Percentiles rank a stretch among this genome's conserved stretches.
Evolutionary conservation across 2,888 invertebrate genomes (phyloP).

Genomic region (Tetranychus piercei): DNA sequence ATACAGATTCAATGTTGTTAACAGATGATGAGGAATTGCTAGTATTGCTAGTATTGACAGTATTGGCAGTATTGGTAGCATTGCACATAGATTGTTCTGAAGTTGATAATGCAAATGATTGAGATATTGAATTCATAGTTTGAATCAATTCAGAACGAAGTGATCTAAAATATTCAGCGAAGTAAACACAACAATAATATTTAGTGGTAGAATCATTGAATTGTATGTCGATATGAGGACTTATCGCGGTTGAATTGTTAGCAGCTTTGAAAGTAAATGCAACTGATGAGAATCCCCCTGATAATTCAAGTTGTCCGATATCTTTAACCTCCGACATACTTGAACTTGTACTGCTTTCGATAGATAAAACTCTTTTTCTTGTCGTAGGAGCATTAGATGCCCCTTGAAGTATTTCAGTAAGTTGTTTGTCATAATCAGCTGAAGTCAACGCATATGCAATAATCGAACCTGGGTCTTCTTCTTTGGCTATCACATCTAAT

Average conservation of each 20-base stretch:
- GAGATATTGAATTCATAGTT: background rate
- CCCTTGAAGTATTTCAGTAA: conserved; percentile 36
- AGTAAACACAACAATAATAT: conserved; percentile 66
- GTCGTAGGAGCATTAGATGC: conserved; percentile 11
- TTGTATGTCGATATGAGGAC: conserved; percentile 36
- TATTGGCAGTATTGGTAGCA: background rate
- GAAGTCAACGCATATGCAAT: conserved; percentile 63
- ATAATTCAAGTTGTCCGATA: background rate
- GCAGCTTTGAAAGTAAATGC: background rate
- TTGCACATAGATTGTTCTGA: background rate
- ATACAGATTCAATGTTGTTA: background rate
- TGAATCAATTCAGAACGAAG: conserved; percentile 40
- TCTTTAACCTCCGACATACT: background rate
- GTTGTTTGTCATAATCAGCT: conserved; percentile 46
- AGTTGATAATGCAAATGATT: background rate
- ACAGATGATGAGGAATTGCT: background rate
- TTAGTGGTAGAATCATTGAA: conserved; percentile 48
- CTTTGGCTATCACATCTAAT: conserved; percentile 46
- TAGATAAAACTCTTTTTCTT: conserved; percentile 14
- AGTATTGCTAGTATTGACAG: background rate
- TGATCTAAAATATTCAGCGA: conserved; percentile 71
- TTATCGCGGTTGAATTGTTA: conserved; percentile 8
- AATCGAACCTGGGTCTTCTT: conserved; percentile 61
- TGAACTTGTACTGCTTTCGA: background rate
- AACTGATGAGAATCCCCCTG: background rate